Evolutionary conservation across 2,797 vertebrate species (phyloP), one percentile per base, ranked within the genome.

Genomic region (Glossophaga mutica): DNA sequence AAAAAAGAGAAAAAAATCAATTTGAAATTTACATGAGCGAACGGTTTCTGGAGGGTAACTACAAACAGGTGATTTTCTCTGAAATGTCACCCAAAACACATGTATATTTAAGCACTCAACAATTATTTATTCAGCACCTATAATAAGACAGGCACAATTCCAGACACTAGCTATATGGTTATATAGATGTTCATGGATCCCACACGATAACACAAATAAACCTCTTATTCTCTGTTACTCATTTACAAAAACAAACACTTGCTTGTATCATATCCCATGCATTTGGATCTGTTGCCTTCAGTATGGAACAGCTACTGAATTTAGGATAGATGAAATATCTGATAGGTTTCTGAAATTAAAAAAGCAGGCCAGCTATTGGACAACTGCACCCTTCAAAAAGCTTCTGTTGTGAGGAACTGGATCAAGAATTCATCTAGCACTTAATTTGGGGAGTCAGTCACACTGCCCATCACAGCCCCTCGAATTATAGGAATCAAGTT

Each of bases 1-100:
- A n/a, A 46, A 46, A 37, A 81, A 15, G 8, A 85, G 92, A 46
- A 79, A 9, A 7, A 86, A 95, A 73, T 85, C 15, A 37, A 92
- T 71, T 79, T 73, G n/a, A 94, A 94, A 86, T 94, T 93, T 24
- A 88, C 14, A 62, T 10, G 21, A 91, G 18, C 84, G 16, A 93
- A 86, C 44, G 48, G 67, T 85, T 87, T 94, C 52, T 42, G 3
- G 32, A 92, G 21, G 18, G 2, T 37, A 94, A 73, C 6, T 57
- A 67, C 5, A 88, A 71, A 85, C 26, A 29, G 42, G 70, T 42
- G 65, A 71, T 90, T 90, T 94, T 81, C 76, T 84, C 67, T 79
- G 89, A 82, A 81, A 6, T 8, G 19, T 79, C 81, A 81, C 32
- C 0, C 57, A 32, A 87, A 92, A 78, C 7, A 76, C 4, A 89